These are phyloP conservation scores for Belonocnema kinseyi DNA, from an alignment of 1,140 invertebrate genomes.

Conservation along the genomic window DNA sequence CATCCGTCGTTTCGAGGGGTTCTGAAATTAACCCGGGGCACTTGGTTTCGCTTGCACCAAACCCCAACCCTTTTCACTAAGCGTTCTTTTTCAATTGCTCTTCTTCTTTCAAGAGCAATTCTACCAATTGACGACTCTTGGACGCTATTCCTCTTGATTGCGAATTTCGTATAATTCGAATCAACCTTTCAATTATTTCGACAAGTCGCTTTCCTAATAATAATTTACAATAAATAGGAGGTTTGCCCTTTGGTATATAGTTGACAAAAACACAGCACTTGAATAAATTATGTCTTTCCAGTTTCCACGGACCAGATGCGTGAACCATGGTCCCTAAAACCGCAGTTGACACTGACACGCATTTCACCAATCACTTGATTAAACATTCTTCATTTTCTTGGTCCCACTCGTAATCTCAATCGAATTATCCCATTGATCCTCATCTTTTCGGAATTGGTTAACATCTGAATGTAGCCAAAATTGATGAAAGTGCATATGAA, in stretches of 20 bases:
- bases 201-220: not conserved
- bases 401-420: too few relatives aligned
- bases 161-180: not conserved
- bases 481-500: too few relatives aligned
- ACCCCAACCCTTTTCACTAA: conserved; percentile 31
- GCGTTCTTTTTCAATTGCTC: conserved; percentile 30
- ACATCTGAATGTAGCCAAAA: too few relatives aligned
- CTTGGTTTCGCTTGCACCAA: conserved; percentile 18
- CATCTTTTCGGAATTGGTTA: too few relatives aligned
- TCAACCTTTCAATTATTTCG: not conserved
- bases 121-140: not conserved
- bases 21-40: conserved; percentile 42
- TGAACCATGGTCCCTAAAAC: too few relatives aligned
- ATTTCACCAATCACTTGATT: conserved; percentile 3
- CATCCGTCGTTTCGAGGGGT: conserved; percentile 50
- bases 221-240: not conserved
- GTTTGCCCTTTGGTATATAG: not conserved
- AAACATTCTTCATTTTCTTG: not conserved
- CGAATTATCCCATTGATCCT: too few relatives aligned
- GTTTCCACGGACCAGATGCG: too few relatives aligned
- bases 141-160: not conserved
- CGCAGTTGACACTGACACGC: not conserved
- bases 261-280: not conserved
- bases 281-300: not conserved
- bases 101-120: not conserved